Conservation (phyloP, 2,113 vertebrate species). For the Heliornis fulica region DNA sequence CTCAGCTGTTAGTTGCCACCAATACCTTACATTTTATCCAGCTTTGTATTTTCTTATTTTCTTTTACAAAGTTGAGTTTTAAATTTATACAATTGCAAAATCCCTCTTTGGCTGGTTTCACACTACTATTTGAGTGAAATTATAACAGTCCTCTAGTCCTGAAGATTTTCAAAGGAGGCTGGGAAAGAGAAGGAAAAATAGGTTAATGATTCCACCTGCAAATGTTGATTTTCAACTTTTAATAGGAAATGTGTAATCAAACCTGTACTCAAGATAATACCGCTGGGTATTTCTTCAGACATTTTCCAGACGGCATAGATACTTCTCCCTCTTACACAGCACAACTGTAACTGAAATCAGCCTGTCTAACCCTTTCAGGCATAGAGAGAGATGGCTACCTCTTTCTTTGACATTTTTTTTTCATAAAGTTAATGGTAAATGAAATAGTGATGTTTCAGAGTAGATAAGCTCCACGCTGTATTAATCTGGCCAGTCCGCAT, state of each 20-base stretch:
- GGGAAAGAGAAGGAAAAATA: background rate
- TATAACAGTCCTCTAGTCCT: background rate
- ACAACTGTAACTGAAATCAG: background rate
- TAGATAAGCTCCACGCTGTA: background rate
- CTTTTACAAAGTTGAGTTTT: background rate
- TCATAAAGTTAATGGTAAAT: background rate
- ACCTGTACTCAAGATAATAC: background rate
- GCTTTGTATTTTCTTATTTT: background rate
- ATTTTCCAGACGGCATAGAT: background rate
- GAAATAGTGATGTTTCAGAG: background rate
- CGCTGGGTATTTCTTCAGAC: background rate
- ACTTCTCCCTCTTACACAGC: background rate
- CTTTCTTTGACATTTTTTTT: background rate
- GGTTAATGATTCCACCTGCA: background rate
- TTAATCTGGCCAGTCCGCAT: conserved; percentile 1
- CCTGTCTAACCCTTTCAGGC: background rate
- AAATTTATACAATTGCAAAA: background rate
- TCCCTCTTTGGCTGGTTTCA: background rate
- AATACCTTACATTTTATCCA: background rate
- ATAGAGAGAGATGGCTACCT: background rate
- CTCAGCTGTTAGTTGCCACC: background rate
- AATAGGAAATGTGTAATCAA: background rate
- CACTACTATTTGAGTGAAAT: background rate
- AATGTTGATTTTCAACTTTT: background rate
- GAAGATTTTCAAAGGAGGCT: background rate